Conservation (phyloP, 2,888 invertebrate species). For the Polydrusus cervinus region DNA sequence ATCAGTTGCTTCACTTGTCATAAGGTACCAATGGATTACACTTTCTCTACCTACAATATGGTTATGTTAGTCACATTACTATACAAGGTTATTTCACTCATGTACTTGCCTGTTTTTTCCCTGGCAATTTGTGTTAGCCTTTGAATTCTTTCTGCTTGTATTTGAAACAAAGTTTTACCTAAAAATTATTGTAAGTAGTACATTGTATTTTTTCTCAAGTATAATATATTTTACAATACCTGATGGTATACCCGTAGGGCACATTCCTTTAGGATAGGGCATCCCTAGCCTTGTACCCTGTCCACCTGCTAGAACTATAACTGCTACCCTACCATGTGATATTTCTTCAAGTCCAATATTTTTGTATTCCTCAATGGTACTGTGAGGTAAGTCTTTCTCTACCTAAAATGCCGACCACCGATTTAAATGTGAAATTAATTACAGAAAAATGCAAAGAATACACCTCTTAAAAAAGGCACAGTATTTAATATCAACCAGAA, state of each 20-base stretch:
- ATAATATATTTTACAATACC: slow-evolving; percentile 57
- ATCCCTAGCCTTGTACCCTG: slow-evolving; percentile 98
- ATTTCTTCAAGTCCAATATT: slow-evolving; percentile 78
- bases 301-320: slow-evolving; percentile 95
- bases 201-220: background rate
- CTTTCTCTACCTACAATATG: slow-evolving; percentile 64
- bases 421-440: slow-evolving; percentile 71
- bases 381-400: slow-evolving; percentile 76
- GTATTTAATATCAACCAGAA: background rate
- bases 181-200: slow-evolving; percentile 31
- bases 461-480: background rate
- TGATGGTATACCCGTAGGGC: slow-evolving; percentile 91
- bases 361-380: slow-evolving; percentile 80
- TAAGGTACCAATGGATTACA: slow-evolving; percentile 91
- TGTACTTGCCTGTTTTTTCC: slow-evolving; percentile 73
- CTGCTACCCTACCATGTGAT: slow-evolving; percentile 82
- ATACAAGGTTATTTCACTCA: too few species aligned
- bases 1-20: slow-evolving; percentile 97
- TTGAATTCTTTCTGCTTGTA: slow-evolving; percentile 95
- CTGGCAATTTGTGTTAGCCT: slow-evolving; percentile 85
- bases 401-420: slow-evolving; percentile 71
- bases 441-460: background rate
- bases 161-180: slow-evolving; percentile 89
- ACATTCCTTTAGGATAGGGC: slow-evolving; percentile 97
- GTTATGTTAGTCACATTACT: too few species aligned